Conservation (phyloP, 1,140 invertebrate genomes). For the Zaprionus lachaisei region DNA sequence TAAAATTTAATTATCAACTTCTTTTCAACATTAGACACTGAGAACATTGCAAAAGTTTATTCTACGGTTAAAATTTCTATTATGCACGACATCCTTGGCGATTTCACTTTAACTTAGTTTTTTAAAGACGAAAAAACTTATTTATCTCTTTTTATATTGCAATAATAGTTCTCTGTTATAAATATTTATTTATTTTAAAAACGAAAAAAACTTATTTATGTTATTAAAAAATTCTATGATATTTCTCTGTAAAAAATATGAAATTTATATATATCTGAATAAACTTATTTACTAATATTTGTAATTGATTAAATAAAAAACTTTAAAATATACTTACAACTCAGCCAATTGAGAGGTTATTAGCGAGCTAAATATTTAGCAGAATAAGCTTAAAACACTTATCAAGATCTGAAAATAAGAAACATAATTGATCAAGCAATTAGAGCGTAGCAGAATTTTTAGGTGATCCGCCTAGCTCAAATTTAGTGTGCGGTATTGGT, state of each 20-base stretch:
- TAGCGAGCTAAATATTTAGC: too few species aligned
- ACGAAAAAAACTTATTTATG: not conserved
- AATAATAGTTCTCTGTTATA: not conserved
- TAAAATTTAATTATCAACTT: not conserved
- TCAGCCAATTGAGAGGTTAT: too few species aligned
- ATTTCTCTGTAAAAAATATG: not conserved
- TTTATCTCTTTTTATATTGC: not conserved
- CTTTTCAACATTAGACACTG: conserved; percentile 91
- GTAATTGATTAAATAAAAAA: too few species aligned
- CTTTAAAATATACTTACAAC: too few species aligned
- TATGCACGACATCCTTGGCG: not conserved
- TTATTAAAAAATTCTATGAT: not conserved
- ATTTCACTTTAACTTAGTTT: not conserved
- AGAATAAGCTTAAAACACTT: too few species aligned
- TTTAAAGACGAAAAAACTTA: not conserved
- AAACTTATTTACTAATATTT: too few species aligned
- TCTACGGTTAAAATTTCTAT: conserved; percentile 90
- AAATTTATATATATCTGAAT: too few species aligned
- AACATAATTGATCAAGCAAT: too few species aligned
- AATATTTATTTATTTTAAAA: not conserved
- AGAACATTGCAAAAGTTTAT: conserved; percentile 99
- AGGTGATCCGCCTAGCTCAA: too few species aligned
- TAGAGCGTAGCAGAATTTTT: too few species aligned
- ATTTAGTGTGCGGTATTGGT: too few species aligned
- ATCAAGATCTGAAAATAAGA: too few species aligned